A percentile compares a stretch with the other conserved stretches of the same genome.
phyloP scores from a whole-genome alignment of 1,140 invertebrate species.

The Heliconius hermathena region DNA sequence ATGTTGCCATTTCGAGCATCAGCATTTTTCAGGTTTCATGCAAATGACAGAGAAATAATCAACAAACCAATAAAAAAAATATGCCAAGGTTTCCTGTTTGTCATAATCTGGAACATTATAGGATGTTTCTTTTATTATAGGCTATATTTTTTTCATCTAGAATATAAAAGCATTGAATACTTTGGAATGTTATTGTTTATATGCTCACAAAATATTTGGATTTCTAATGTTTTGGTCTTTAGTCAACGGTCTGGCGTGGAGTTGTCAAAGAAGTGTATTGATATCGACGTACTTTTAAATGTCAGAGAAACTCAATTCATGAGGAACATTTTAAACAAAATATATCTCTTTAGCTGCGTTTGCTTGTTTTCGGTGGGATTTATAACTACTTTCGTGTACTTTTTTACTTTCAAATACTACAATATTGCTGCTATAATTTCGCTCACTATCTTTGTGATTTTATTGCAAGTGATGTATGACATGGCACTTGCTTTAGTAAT shows the following conservation, averaged over 20 bases:
- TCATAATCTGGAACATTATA: constrained; percentile 5
- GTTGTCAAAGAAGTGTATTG: constrained; percentile 44
- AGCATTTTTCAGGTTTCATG: constrained; percentile 51
- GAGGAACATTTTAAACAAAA: constrained; percentile 40
- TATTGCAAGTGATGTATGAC: not conserved
- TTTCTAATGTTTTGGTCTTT: constrained; percentile 40
- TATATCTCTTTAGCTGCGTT: not conserved
- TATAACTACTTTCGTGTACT: not conserved
- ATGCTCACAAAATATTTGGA: not conserved
- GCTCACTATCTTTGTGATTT: not conserved
- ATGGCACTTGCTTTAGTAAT: not conserved
- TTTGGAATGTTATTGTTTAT: not conserved
- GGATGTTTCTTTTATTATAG: not conserved
- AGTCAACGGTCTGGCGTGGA: constrained; percentile 43
- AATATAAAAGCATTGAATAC: not conserved
- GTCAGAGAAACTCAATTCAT: constrained; percentile 56
- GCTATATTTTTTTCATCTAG: not conserved
- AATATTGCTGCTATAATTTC: constrained; percentile 4
- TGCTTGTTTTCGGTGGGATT: not conserved
- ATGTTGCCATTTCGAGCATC: constrained; percentile 41
- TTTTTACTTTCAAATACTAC: not conserved
- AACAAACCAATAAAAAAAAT: constrained; percentile 20
- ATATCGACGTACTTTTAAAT: constrained; percentile 57
- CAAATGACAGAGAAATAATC: constrained; percentile 40
- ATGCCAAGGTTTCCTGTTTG: not conserved